Base-by-base conservation (phyloP, 1,140 invertebrate genomes). In the Tetraneura akinire region DNA sequence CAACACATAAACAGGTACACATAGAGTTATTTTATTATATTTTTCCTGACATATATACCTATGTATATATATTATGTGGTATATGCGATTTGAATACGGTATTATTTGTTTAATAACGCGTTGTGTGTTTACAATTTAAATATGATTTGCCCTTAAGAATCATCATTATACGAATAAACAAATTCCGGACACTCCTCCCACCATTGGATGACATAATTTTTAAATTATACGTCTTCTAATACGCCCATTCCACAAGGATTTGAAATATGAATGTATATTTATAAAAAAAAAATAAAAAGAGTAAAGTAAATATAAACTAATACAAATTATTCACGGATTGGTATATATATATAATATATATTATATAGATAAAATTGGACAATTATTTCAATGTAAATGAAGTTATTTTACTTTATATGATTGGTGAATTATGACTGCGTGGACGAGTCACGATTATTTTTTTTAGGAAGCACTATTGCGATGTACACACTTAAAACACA, bases 141-240 rank as follows among this genome's bases (percentile, higher is more conserved):
- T 37, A 26, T 55, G 47, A 57, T 57, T 76, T 76, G 73, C 73
- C 73, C 73, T 76, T 76, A 76, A 76, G 53, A 76, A 18, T 76
- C 53, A 32, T 37, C 71, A 74, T 42, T 57, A 42, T 23, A n/a
- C n/a, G 37, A 47, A 47, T 53, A 51, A 53, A 42, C 37, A 42
- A 53, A 55, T 74, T 55, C 71, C 49, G 55, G 45, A 26, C 8
- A 47, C 74, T 62, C 55, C 74, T 62, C 74, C 74, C 53, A 47
- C 26, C 37, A 3, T 18, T 3, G 21, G 42, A 62, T 78, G 55
- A 62, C 74, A 62, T 60, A 62, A 62, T 78, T 78, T 62, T 62
- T 60, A 62, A 60, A 62, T 62, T 78, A 62, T 55, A 16, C 74
- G 74, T 62, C 14, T 62, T 37, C 8, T 21, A 32, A 16, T n/a